Evolutionary conservation across 2,888 invertebrate species (phyloP), one percentile per base, ranked within the genome.

Genomic region (Sisyra terminalis): DNA sequence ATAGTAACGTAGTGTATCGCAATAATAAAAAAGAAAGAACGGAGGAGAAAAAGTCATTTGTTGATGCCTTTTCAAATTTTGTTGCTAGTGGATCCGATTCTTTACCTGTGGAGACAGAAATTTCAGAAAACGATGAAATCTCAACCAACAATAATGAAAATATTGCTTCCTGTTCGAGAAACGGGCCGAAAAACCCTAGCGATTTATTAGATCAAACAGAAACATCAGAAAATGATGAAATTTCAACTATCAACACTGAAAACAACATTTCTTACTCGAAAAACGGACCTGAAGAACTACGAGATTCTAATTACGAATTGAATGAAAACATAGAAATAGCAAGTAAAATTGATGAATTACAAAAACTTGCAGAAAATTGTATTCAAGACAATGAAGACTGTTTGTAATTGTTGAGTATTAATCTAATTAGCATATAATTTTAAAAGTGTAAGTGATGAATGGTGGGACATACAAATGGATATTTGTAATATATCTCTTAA

Each of bases 61-160:
- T 17, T n/a, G 43, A 43, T 14, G 43, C 43, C 16, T 43, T 43
- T 16, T 29, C 43, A 10, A 43, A 29, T 29, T 43, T 43, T 38
- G 29, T 40, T 7, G 40, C 40, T 3, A 29, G 29, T 13, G 29
- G 10, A 1, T 10, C 40, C 2, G 15, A 29, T 7, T 24, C 24
- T 5, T 24, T 24, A 24, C 24, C 24, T 5, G 24, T 24, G 7
- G 5, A 24, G 34, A 13, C n/a, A 3, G 13, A 32, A 5, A 7
- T 4, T 4, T 8, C 8, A 13, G 34, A 34, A 15, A 34, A 8
- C 11, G 34, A 24, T 3, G 24, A 24, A 24, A 24, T 24, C 7
- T 24, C 5, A 5, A 7, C 24, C 5, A n/a, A 34, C 34, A 34
- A 15, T 10, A 15, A 34, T n/a, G n/a, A n/a, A n/a, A n/a, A n/a